These are phyloP conservation scores for Simalia tracyae DNA, from an alignment of 2,797 vertebrate species.

Conservation along the genomic window DNA sequence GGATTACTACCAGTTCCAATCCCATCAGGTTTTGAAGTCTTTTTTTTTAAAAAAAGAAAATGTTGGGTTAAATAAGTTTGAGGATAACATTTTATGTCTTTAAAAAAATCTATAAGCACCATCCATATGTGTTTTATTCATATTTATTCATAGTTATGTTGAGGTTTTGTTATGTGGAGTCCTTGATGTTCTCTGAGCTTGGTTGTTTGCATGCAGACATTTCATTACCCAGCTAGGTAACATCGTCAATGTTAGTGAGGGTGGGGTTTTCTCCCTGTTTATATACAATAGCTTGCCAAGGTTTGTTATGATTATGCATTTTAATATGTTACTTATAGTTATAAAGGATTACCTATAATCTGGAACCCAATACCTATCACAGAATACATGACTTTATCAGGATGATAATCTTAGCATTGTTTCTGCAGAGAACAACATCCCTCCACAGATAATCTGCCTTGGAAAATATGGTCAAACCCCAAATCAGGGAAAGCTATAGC, in stretches of 20 bases:
- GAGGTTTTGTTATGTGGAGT: neutral
- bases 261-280: neutral
- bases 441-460: no score
- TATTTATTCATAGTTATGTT: neutral
- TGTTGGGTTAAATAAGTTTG: neutral
- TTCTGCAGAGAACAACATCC: neutral
- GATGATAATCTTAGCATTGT: neutral
- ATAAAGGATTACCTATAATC: neutral
- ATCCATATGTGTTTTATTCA: neutral
- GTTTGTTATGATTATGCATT: neutral
- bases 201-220: neutral
- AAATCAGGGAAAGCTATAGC: neutral
- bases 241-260: neutral
- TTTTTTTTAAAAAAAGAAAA: neutral
- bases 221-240: neutral
- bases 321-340: neutral
- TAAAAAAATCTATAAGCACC: neutral
- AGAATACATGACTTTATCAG: neutral
- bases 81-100: neutral
- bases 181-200: neutral
- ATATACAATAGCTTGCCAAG: neutral
- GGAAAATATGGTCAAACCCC: neutral
- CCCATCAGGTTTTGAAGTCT: neutral
- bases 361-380: neutral
- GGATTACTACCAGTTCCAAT: neutral